Evolutionary conservation across 2,113 vertebrate genomes (phyloP).

Genomic region (Pygathrix nemaeus): DNA sequence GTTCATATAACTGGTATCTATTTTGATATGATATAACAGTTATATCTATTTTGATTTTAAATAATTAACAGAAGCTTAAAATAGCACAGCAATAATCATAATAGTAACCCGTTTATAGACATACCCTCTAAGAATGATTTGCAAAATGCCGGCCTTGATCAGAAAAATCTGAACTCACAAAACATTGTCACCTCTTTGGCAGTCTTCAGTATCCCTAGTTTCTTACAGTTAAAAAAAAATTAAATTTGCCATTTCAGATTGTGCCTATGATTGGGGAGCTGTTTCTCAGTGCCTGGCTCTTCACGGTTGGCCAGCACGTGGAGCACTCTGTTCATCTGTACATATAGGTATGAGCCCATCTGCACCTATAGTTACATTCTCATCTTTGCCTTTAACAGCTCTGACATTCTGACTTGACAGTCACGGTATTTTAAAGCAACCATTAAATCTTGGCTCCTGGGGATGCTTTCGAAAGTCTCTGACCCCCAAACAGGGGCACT

Average conservation of each 20-base stretch:
- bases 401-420: constrained; percentile 55
- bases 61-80: constrained; percentile 15
- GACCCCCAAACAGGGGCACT: background rate
- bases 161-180: constrained; percentile 61
- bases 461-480: background rate
- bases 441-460: background rate
- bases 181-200: constrained; percentile 62
- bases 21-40: background rate
- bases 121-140: constrained; percentile 52
- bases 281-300: constrained; percentile 52
- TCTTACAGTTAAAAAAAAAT: constrained; percentile 60
- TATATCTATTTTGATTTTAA: constrained; percentile 22
- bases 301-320: constrained; percentile 42
- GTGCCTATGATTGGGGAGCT: constrained; percentile 54
- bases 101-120: background rate
- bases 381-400: constrained; percentile 52
- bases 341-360: background rate
- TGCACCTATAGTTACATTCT: background rate
- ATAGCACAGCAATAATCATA: background rate
- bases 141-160: constrained; percentile 69
- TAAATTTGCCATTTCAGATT: constrained; percentile 73
- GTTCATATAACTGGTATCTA: background rate
- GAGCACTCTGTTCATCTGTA: constrained; percentile 53
- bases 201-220: constrained; percentile 68
- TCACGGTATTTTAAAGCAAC: background rate